Conservation (phyloP, 1,140 invertebrate genomes). For the Dysdera silvatica region DNA sequence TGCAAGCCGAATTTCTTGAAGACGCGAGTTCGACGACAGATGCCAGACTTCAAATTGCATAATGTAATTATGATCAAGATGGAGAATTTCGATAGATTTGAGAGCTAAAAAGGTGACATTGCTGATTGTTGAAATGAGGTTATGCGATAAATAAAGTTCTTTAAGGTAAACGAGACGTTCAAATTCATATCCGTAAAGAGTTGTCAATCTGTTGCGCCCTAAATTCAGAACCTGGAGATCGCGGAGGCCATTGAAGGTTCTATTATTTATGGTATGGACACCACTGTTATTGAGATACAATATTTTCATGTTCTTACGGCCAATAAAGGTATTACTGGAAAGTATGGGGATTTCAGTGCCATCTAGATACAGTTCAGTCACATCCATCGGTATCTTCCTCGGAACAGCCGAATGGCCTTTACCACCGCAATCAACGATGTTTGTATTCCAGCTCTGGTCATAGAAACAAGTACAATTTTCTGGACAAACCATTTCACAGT, state of each 20-base stretch:
- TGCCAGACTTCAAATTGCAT: slow-evolving; percentile 56
- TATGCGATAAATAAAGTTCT: slow-evolving; percentile 80
- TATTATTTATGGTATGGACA: slow-evolving; percentile 72
- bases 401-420: slow-evolving; percentile 69
- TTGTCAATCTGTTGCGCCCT: slow-evolving; percentile 72
- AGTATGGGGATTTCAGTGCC: slow-evolving; percentile 80
- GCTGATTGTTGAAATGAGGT: slow-evolving; percentile 65
- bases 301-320: slow-evolving; percentile 74
- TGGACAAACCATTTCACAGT: slow-evolving; percentile 91
- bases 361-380: slow-evolving; percentile 84
- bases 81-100: slow-evolving; percentile 67
- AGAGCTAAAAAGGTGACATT: slow-evolving; percentile 71
- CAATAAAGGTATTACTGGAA: slow-evolving; percentile 81
- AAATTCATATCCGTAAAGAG: slow-evolving; percentile 73
- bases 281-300: slow-evolving; percentile 81
- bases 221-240: slow-evolving; percentile 58
- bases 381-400: slow-evolving; percentile 83
- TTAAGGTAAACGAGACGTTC: slow-evolving; percentile 60
- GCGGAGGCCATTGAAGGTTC: slow-evolving; percentile 78
- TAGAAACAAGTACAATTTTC: slow-evolving; percentile 88
- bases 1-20: slow-evolving; percentile 40
- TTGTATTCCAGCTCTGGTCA: slow-evolving; percentile 85
- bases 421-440: slow-evolving; percentile 77
- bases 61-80: slow-evolving; percentile 75
- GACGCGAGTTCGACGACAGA: slow-evolving; percentile 40